Conservation (phyloP, 2,113 vertebrate species). For the Sterna hirundo region DNA sequence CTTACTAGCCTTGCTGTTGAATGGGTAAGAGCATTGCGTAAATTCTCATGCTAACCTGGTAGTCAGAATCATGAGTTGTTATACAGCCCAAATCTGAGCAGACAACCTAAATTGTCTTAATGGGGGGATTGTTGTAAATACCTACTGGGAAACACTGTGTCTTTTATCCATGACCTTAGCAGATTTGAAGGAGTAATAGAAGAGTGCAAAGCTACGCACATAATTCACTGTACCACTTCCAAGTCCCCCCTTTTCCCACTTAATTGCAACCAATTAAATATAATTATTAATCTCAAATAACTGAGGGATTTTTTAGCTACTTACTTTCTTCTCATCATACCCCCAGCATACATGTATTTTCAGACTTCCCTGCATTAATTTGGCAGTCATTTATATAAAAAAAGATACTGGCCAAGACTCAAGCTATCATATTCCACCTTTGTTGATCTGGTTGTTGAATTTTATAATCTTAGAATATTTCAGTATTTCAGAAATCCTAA, state of each 20-base stretch:
- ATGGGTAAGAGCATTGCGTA: neutral
- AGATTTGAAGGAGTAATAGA: neutral
- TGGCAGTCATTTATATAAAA: neutral
- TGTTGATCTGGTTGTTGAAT: neutral
- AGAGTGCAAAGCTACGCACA: neutral
- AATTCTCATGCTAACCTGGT: neutral
- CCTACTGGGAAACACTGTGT: neutral
- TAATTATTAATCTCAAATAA: neutral
- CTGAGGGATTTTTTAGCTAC: accelerated
- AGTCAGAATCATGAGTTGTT: neutral
- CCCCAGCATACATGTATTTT: neutral
- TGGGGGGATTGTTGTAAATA: neutral
- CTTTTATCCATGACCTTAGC: neutral
- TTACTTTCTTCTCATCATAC: neutral
- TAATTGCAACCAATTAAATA: neutral
- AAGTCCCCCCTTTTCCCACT: neutral
- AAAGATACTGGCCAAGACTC: neutral
- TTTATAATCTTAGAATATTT: neutral
- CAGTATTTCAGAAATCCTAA: neutral
- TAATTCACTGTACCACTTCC: neutral
- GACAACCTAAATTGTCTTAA: neutral
- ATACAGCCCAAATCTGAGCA: neutral
- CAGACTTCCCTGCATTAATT: neutral
- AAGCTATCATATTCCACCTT: neutral
- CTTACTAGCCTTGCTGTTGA: neutral